phyloP scores from a whole-genome alignment of 2,797 vertebrate genomes.

The Sebastes hubbsi region DNA sequence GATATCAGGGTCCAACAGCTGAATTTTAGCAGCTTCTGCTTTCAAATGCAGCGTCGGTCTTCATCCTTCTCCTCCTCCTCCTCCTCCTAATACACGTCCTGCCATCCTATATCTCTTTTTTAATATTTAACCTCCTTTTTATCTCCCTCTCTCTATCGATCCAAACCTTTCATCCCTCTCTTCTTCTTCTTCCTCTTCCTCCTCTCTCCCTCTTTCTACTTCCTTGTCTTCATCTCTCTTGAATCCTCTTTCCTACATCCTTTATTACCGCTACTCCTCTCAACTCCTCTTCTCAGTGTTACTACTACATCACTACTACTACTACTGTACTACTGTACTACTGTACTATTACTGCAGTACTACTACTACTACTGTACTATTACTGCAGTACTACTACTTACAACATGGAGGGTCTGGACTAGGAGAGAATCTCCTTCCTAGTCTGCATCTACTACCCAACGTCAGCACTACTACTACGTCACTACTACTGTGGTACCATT shows the following conservation, averaged over 20 bases:
- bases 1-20: too few species aligned
- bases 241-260: too few species aligned
- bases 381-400: too few species aligned
- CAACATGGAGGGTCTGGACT: too few species aligned
- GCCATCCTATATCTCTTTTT: background rate
- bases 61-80: background rate
- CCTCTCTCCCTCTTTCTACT: background rate
- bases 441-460: slow-evolving; percentile 80
- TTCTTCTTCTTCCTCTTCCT: background rate
- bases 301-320: too few species aligned
- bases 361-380: too few species aligned
- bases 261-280: too few species aligned
- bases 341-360: too few species aligned
- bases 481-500: background rate
- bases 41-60: too few species aligned
- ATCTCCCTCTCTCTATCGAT: background rate
- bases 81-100: background rate
- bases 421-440: slow-evolving; percentile 35
- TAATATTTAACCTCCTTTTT: background rate
- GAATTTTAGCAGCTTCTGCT: too few species aligned
- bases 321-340: too few species aligned
- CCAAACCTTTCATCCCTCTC: background rate
- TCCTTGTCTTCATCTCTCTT: background rate
- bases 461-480: slow-evolving; percentile 54
- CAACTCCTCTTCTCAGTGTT: too few species aligned